phyloP scores from a whole-genome alignment of 2,888 invertebrate species.

The Zaprionus lineosus region DNA sequence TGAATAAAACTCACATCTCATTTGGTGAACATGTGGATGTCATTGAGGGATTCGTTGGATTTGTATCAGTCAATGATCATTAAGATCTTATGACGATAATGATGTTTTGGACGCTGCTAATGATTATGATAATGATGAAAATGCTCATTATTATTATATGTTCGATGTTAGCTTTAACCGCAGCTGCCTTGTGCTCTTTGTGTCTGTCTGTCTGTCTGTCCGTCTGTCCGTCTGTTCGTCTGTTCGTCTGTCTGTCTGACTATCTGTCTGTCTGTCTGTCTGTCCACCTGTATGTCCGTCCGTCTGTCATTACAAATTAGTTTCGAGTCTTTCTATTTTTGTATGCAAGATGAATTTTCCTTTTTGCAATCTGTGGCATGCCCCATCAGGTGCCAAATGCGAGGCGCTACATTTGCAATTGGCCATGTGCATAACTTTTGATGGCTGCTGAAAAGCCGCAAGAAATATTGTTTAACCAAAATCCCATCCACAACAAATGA shows the following conservation, averaged over 20 bases:
- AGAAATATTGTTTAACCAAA: slow-evolving; percentile 1
- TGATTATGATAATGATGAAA: slow-evolving; percentile 11
- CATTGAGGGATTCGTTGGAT: no score
- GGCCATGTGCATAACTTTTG: slow-evolving; percentile 65
- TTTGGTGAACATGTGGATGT: no score
- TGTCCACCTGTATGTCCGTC: no score
- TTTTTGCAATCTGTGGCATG: slow-evolving; percentile 53
- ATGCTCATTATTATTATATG: slow-evolving; percentile 1
- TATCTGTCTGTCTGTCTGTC: slow-evolving; percentile 11
- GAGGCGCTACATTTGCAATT: slow-evolving; percentile 72
- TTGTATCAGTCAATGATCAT: no score
- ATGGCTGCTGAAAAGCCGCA: slow-evolving; percentile 54
- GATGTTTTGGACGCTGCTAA: slow-evolving; percentile 2
- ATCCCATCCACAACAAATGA: slow-evolving; percentile 13
- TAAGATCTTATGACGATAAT: no score
- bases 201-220: slow-evolving; percentile 8
- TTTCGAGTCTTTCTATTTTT: slow-evolving; percentile 50
- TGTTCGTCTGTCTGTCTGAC: no score
- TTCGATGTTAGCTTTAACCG: slow-evolving; percentile 30
- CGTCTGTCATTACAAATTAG: slow-evolving; percentile 72
- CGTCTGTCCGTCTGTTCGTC: no score
- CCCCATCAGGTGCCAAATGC: slow-evolving; percentile 76
- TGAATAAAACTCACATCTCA: no score
- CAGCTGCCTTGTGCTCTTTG: slow-evolving; percentile 52
- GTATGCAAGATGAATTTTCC: no score